These are phyloP conservation scores for Synanthedon vespiformis DNA, from an alignment of 2,888 invertebrate genomes.

Conservation along the genomic window DNA sequence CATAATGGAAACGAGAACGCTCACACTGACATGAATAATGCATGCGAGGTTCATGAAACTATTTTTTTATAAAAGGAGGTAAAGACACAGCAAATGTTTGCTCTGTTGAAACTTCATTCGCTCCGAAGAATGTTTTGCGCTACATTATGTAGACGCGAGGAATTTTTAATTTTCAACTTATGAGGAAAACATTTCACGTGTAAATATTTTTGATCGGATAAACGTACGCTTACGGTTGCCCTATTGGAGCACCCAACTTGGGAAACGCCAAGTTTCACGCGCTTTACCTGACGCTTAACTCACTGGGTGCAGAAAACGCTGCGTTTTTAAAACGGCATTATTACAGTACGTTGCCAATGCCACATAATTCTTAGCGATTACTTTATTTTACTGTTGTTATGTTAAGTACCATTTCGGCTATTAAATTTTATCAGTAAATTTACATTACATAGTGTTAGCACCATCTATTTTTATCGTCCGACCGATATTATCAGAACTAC, in stretches of 20 bases:
- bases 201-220: background rate
- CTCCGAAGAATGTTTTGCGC: too few species aligned
- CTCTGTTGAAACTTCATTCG: too few species aligned
- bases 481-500: too few species aligned
- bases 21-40: too few species aligned
- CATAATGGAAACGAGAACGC: too few species aligned
- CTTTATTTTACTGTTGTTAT: background rate
- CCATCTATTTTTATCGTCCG: too few species aligned
- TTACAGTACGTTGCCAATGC: too few species aligned
- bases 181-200: background rate
- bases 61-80: too few species aligned
- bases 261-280: background rate
- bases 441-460: too few species aligned
- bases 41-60: too few species aligned
- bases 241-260: background rate
- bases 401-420: background rate
- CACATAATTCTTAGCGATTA: background rate
- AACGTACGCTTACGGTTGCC: background rate
- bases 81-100: too few species aligned
- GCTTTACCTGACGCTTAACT: background rate
- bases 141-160: too few species aligned
- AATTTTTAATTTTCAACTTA: background rate
- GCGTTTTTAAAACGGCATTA: background rate
- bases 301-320: background rate
- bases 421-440: background rate